phyloP scores from a whole-genome alignment of 2,113 vertebrate genomes.

The Megaceryle torquata region DNA sequence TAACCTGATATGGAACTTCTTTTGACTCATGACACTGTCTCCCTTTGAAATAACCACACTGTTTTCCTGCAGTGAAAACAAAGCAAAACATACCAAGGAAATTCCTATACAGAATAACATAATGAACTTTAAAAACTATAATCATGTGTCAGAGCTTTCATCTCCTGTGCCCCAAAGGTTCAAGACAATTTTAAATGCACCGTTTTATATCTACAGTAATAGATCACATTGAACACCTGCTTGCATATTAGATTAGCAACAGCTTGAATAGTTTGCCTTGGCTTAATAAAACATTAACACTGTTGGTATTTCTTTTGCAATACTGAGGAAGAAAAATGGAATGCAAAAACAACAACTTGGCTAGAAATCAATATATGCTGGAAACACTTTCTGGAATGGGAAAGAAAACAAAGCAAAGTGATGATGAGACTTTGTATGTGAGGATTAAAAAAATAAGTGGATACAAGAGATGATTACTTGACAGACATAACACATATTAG shows the following conservation, averaged over 20 bases:
- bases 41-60: background rate
- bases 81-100: background rate
- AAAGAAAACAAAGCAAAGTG: background rate
- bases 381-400: background rate
- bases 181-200: conserved; percentile 32
- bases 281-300: conserved; percentile 32
- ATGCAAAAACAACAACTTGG: background rate
- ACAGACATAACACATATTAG: background rate
- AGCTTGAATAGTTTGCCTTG: background rate
- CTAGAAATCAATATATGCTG: background rate
- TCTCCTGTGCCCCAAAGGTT: background rate
- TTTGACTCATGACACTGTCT: background rate
- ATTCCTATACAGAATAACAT: background rate
- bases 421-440: background rate
- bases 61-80: background rate
- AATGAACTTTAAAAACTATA: background rate
- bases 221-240: conserved; percentile 34
- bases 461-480: background rate
- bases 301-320: background rate
- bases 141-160: background rate
- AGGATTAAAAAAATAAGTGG: background rate
- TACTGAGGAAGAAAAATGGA: background rate
- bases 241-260: conserved; percentile 1
- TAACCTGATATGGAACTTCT: background rate
- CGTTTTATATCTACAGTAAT: background rate